A percentile compares a stretch with the other conserved stretches of the same genome.
Conservation (phyloP, 2,797 vertebrate genomes). For the Syngnathus rostellatus region DNA sequence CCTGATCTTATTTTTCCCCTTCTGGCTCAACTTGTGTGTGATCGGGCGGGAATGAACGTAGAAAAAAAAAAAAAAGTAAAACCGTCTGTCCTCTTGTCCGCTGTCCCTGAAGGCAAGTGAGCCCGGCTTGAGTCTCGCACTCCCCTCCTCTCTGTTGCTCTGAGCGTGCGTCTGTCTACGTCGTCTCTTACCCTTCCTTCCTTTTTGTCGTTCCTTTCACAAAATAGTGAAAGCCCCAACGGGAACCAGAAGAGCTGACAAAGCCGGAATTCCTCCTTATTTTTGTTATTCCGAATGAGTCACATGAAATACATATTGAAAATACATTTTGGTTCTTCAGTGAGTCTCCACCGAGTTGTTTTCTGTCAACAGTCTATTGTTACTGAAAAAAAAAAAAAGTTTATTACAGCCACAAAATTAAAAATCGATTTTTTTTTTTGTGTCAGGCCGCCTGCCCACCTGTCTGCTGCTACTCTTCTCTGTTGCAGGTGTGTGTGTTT, state of each 20-base stretch:
- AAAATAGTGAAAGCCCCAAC: conserved; percentile 77
- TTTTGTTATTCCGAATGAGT: not conserved
- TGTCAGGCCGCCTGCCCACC: conserved; percentile 3
- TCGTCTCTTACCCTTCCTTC: conserved; percentile 35
- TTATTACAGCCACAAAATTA: too few species aligned
- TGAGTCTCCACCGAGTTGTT: not conserved
- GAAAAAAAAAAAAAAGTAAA: conserved; percentile 20
- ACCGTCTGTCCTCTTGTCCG: conserved; percentile 53
- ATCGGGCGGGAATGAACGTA: conserved; percentile 32
- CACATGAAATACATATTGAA: conserved; percentile 8
- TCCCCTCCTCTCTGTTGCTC: conserved; percentile 32
- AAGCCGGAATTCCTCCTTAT: conserved; percentile 36
- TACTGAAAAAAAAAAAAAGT: too few species aligned
- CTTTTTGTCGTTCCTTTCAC: conserved; percentile 72
- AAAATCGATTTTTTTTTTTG: not conserved
- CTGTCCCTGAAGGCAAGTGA: conserved; percentile 52
- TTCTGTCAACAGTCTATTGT: not conserved
- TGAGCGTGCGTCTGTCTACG: conserved; percentile 20
- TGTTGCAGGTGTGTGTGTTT: conserved; percentile 45
- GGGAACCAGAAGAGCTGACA: conserved; percentile 62
- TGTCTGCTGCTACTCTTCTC: conserved; percentile 6
- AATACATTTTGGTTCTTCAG: not conserved
- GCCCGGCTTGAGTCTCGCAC: conserved; percentile 11
- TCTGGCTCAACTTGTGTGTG: not conserved
- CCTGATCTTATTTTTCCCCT: not conserved